Evolutionary conservation across 1,140 invertebrate genomes (phyloP).

Genomic region (Pachypsylla venusta): DNA sequence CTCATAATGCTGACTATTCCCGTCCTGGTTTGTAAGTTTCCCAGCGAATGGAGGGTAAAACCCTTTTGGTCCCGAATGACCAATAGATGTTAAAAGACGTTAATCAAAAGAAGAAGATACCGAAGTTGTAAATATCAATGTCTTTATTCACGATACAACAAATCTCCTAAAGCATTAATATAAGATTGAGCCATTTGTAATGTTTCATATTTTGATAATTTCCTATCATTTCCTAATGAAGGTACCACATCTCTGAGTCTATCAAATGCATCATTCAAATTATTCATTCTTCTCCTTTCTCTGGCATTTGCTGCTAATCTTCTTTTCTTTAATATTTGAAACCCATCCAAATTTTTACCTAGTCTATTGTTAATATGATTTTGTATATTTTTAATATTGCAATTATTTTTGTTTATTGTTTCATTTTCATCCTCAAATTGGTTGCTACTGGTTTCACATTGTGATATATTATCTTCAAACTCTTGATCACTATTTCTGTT

Average conservation of each 20-base stretch:
- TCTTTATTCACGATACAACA: conserved; percentile 43
- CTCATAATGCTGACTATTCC: no score
- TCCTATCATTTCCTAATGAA: conserved; percentile 73
- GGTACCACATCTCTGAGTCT: conserved; percentile 76
- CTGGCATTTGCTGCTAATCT: conserved; percentile 82
- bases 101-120: no score
- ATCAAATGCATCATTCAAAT: conserved; percentile 87
- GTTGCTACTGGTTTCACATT: neutral
- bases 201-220: conserved; percentile 93
- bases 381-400: neutral
- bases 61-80: no score
- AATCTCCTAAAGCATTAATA: conserved; percentile 73
- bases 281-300: conserved; percentile 84
- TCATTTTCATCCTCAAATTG: neutral
- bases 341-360: conserved; percentile 44
- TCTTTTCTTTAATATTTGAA: conserved; percentile 61
- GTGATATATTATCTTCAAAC: no score
- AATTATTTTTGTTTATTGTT: neutral
- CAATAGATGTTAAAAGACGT: no score
- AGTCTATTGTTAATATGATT: neutral
- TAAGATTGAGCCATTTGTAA: conserved; percentile 96
- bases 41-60: no score
- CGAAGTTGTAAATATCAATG: no score
- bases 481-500: no score
- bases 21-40: no score